Conservation (phyloP, 2,888 invertebrate species). For the Linnaemya vulpina region DNA sequence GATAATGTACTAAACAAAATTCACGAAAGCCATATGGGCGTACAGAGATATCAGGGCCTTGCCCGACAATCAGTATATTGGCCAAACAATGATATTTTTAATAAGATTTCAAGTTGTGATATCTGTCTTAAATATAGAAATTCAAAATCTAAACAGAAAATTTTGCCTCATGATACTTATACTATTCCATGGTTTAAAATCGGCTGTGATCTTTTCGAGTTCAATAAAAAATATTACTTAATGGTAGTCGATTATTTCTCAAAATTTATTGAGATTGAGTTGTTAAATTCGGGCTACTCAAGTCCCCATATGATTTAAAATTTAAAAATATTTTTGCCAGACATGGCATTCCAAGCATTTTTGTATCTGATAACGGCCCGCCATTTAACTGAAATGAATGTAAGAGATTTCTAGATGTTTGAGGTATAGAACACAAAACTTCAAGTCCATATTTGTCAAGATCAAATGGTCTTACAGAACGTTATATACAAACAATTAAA, state of each 20-base stretch:
- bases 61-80: slow-evolving; percentile 31
- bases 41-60: slow-evolving; percentile 25
- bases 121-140: slow-evolving; percentile 9
- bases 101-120: too few species aligned
- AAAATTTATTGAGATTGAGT: slow-evolving; percentile 4
- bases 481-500: background rate
- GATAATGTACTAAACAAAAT: background rate
- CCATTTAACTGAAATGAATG: slow-evolving; percentile 5
- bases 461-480: background rate
- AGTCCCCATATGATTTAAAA: background rate
- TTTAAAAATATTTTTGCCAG: background rate
- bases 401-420: background rate
- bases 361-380: background rate
- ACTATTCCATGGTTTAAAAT: slow-evolving; percentile 43
- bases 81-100: slow-evolving; percentile 21
- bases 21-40: slow-evolving; percentile 17
- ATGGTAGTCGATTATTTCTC: slow-evolving; percentile 14
- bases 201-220: slow-evolving; percentile 23
- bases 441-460: slow-evolving; percentile 3
- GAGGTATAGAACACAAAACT: slow-evolving; percentile 1
- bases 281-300: background rate
- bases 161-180: slow-evolving; percentile 34
- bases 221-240: slow-evolving; percentile 9
- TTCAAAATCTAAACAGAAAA: slow-evolving; percentile 6
- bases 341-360: slow-evolving; percentile 3